Evolutionary conservation across 2,797 vertebrate species (phyloP), one percentile per base, ranked within the genome.

Genomic region (Cichlasoma orientale): DNA sequence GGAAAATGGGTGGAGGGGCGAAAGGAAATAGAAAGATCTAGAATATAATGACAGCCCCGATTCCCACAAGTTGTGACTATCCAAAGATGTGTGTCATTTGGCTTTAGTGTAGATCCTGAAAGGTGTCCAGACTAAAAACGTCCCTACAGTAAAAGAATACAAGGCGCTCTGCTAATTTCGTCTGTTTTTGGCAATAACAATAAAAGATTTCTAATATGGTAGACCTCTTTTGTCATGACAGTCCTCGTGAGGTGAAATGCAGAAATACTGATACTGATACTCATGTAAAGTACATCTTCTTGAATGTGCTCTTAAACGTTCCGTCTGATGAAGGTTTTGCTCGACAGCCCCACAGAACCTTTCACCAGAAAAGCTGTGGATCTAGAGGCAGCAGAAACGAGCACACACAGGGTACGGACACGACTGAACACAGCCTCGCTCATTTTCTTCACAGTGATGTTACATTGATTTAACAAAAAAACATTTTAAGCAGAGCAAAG

Each of bases 151-250:
- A 7, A 47, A 47, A 19, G 5, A 47, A 18, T 18, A 5, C 14
- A 16, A 16, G 14, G 14, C 5, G 14, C 14, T 47, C 16, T 18
- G 44, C n/a, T 53, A 14, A 7, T 63, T 44, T 0, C 21, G 25
- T 63, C 36, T 0, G 38, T 2, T 44, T 27, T 21, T 38, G 58
- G 19, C 36, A 11, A 0, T 0, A 2, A 2, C 1, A 4, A 44
- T 44, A 14, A 44, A 44, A 44, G 5, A 44, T 44, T 44, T 44
- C 41, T 44, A 2, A 44, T 27, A 4, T 66, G 44, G 47, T 27
- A 27, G 0, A 27, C 10, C 21, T 55, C 2, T 13, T 23, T 23
- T 21, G 5, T n/a, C 7, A 1, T n/a, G 50, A n/a, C 14, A 47
- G 14, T 7, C 16, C 6, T 47, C 16, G 7, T 18, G 16, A 47